Evolutionary conservation across 1,140 invertebrate species (phyloP).

Genomic region (Tetramorium alpestre): DNA sequence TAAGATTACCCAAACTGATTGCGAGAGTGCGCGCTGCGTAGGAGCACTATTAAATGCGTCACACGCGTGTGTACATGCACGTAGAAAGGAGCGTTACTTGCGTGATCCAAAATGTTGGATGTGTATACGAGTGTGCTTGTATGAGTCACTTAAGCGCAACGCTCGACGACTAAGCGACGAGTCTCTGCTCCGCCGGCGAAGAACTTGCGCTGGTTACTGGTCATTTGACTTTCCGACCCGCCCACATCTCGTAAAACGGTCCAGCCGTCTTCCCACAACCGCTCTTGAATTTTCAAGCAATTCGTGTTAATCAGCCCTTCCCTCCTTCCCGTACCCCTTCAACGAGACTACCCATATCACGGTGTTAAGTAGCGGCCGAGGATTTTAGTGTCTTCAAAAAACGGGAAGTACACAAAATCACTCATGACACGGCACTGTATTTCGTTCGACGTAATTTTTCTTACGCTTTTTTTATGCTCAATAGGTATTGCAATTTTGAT

Average conservation of each 20-base stretch:
- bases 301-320: slow-evolving; percentile 62
- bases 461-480: not conserved
- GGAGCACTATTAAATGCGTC: slow-evolving; percentile 11
- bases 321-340: not conserved
- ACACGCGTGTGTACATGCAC: not conserved
- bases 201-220: slow-evolving; percentile 62
- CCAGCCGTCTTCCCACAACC: slow-evolving; percentile 42
- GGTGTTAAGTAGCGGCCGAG: not conserved
- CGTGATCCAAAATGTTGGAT: not conserved
- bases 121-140: not conserved
- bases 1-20: slow-evolving; percentile 43
- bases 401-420: not conserved
- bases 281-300: slow-evolving; percentile 67
- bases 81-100: not conserved
- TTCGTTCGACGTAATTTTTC: not conserved
- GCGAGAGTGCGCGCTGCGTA: not conserved
- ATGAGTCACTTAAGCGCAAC: slow-evolving; percentile 39
- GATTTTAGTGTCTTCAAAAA: not conserved
- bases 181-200: slow-evolving; percentile 37
- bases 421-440: not conserved
- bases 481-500: not conserved
- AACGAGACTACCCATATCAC: not conserved
- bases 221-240: slow-evolving; percentile 76
- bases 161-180: slow-evolving; percentile 54
- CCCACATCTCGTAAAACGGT: slow-evolving; percentile 70